phyloP scores from a whole-genome alignment of 2,113 vertebrate genomes.

The Urocolius indicus region DNA sequence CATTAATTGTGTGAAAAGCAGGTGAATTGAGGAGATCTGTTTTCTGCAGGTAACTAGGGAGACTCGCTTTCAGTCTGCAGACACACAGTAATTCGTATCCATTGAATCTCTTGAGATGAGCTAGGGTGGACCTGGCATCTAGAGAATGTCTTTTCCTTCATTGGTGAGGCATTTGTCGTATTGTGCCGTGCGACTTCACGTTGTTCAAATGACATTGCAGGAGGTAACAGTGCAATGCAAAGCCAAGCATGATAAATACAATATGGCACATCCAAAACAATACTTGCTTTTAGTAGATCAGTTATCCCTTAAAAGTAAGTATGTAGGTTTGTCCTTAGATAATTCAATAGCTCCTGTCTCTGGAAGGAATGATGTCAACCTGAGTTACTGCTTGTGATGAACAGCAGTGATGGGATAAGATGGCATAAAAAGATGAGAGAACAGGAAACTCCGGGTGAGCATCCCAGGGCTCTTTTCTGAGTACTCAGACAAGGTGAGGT shows the following conservation, averaged over 20 bases:
- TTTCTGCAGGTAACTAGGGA: slow-evolving; percentile 41
- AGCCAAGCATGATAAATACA: slow-evolving; percentile 53
- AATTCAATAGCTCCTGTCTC: slow-evolving; percentile 67
- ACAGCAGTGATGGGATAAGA: slow-evolving; percentile 55
- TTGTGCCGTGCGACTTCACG: slow-evolving; percentile 4
- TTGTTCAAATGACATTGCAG: slow-evolving; percentile 37
- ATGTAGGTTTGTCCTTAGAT: slow-evolving; percentile 75
- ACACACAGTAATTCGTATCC: slow-evolving; percentile 13
- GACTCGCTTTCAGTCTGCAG: slow-evolving; percentile 47
- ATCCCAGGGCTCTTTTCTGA: background rate
- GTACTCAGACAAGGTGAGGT: background rate
- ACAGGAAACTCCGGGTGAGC: background rate
- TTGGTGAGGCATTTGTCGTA: slow-evolving; percentile 59
- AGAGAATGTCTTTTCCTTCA: slow-evolving; percentile 56
- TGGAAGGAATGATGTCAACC: slow-evolving; percentile 61
- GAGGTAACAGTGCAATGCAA: slow-evolving; percentile 29
- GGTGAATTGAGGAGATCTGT: slow-evolving; percentile 11
- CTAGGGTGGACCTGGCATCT: slow-evolving; percentile 25
- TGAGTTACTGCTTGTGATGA: slow-evolving; percentile 68
- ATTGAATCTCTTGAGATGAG: slow-evolving; percentile 60
- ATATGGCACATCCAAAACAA: slow-evolving; percentile 61
- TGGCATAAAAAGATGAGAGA: slow-evolving; percentile 49
- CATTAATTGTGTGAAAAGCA: slow-evolving; percentile 39
- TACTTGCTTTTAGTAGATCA: slow-evolving; percentile 70
- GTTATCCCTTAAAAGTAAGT: slow-evolving; percentile 72